phyloP scores from a whole-genome alignment of 64 coral and sea anemone genomes.

The Montipora foliosa region DNA sequence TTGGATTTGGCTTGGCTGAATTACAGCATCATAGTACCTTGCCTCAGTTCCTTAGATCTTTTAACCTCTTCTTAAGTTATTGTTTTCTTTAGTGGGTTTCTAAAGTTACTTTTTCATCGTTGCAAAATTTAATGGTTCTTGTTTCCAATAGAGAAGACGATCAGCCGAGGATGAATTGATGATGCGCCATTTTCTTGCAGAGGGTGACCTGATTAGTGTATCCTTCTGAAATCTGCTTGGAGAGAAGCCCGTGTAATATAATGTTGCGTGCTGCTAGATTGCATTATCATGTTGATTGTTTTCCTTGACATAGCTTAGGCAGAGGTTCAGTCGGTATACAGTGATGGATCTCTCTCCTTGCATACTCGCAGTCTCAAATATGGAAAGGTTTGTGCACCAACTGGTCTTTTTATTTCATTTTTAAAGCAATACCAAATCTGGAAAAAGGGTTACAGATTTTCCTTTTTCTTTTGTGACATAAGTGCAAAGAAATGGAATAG shows the following conservation, averaged over 20 bases:
- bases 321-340: constrained; percentile 95
- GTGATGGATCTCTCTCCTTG: constrained; percentile 91
- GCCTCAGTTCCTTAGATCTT: too few species aligned
- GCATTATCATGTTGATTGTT: neutral
- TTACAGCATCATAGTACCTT: too few species aligned
- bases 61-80: too few species aligned
- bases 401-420: neutral
- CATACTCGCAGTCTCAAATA: constrained; percentile 97
- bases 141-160: constrained; percentile 77
- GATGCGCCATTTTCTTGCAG: constrained; percentile 95
- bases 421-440: neutral
- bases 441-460: neutral
- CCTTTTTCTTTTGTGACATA: too few species aligned
- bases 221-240: constrained; percentile 56
- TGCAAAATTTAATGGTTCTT: neutral
- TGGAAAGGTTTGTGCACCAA: constrained; percentile 82
- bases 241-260: neutral
- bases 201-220: constrained; percentile 99
- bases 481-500: too few species aligned
- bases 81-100: too few species aligned
- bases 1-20: too few species aligned
- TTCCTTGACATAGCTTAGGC: constrained; percentile 65
- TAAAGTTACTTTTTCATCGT: neutral
- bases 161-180: constrained; percentile 96
- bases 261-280: too few species aligned